Evolutionary conservation across 2,797 vertebrate species (phyloP).

Genomic region (Phalloptychus januarius): DNA sequence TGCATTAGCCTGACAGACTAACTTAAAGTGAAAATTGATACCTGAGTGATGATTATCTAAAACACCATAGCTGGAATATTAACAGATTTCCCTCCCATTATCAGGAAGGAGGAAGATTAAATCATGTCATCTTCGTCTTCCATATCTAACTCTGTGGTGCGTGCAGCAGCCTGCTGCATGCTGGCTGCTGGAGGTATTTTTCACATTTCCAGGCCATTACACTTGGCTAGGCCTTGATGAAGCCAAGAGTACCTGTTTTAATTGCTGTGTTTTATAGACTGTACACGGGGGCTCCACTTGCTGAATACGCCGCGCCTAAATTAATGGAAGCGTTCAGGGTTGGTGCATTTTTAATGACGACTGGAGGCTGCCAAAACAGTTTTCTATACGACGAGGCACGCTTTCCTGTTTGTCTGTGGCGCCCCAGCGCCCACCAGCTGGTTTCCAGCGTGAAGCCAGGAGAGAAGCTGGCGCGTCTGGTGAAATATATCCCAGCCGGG

Average conservation of each 20-base stretch:
- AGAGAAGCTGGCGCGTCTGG: conserved; percentile 53
- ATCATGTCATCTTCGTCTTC: conserved; percentile 61
- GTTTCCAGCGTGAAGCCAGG: conserved; percentile 64
- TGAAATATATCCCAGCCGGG: conserved; percentile 50
- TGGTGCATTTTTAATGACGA: conserved; percentile 82
- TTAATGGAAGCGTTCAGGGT: conserved; percentile 77
- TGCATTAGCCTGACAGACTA: conserved; percentile 48
- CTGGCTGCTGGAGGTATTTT: conserved; percentile 57
- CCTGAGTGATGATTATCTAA: conserved; percentile 61
- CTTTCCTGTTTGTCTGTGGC: conserved; percentile 65
- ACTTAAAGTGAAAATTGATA: conserved; percentile 60
- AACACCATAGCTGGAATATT: conserved; percentile 55
- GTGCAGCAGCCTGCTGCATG: conserved; percentile 39
- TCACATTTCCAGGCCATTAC: conserved; percentile 67
- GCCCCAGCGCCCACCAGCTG: conserved; percentile 73
- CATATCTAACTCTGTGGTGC: conserved; percentile 47
- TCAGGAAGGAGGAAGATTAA: conserved; percentile 57
- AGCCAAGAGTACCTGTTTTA: conserved; percentile 79
- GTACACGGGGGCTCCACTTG: conserved; percentile 75
- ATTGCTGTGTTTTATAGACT: conserved; percentile 82
- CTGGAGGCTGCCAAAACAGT: conserved; percentile 77
- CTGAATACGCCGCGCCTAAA: conserved; percentile 77
- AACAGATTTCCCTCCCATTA: conserved; percentile 65
- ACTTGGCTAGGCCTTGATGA: conserved; percentile 66
- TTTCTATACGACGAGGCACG: conserved; percentile 77